Percentiles rank a stretch among this genome's conserved stretches.
phyloP scores from a whole-genome alignment of 2,797 vertebrate species.

The Moxostoma hubbsi region DNA sequence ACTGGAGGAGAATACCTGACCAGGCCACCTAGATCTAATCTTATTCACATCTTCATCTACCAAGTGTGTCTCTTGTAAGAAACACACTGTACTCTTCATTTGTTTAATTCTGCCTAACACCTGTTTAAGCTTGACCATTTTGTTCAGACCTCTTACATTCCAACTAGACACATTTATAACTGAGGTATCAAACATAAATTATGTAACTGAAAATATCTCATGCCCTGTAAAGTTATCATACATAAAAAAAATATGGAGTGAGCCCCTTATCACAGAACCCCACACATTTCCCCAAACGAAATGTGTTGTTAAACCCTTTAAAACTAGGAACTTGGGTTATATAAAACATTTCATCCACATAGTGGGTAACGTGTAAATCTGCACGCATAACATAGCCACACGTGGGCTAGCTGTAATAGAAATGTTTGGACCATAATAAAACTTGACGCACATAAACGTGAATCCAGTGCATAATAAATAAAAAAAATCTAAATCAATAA shows the following conservation, averaged over 20 bases:
- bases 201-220: neutral
- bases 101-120: constrained; percentile 8
- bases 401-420: neutral
- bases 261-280: too few relatives aligned
- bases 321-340: neutral
- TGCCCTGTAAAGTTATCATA: too few relatives aligned
- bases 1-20: constrained; percentile 6
- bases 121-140: neutral
- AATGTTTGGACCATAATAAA: too few relatives aligned
- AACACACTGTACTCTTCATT: constrained; percentile 2
- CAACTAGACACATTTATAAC: too few relatives aligned
- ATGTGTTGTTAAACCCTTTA: constrained; percentile 5
- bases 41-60: constrained; percentile 6
- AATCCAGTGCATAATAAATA: too few relatives aligned
- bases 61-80: neutral
- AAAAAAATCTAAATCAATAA: too few relatives aligned
- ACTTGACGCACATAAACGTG: too few relatives aligned
- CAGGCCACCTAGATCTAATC: too few relatives aligned
- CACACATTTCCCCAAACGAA: constrained; percentile 19
- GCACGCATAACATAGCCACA: constrained; percentile 2
- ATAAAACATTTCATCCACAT: constrained; percentile 14
- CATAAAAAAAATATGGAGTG: too few relatives aligned
- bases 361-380: constrained; percentile 13
- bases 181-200: too few relatives aligned
- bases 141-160: too few relatives aligned